Percentiles rank a stretch among this genome's conserved stretches.
Conservation (phyloP, 1,140 invertebrate genomes). For the Orussus abietinus region DNA sequence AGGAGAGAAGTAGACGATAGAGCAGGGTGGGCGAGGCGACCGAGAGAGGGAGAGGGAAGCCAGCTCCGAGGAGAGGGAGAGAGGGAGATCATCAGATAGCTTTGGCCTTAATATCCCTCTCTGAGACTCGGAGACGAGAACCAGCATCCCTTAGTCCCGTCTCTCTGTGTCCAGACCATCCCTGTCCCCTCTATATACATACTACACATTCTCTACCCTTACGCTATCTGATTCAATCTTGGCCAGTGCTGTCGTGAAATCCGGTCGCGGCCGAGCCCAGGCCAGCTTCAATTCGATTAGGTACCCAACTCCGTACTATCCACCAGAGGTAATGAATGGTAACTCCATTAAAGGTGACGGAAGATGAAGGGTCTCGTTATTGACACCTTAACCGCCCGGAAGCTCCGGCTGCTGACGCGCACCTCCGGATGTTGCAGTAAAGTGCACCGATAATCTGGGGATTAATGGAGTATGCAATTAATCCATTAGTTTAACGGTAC, state of each 20-base stretch:
- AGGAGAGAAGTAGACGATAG: slow-evolving; percentile 6
- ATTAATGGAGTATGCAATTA: too few relatives aligned
- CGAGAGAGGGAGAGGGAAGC: neutral
- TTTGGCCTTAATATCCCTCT: slow-evolving; percentile 29
- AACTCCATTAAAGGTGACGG: too few relatives aligned
- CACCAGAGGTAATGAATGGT: too few relatives aligned
- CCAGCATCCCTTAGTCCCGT: slow-evolving; percentile 12
- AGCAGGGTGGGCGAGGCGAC: slow-evolving; percentile 2
- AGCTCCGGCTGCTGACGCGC: too few relatives aligned
- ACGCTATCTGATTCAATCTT: slow-evolving; percentile 3
- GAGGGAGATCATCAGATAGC: slow-evolving; percentile 26
- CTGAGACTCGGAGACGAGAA: slow-evolving; percentile 21
- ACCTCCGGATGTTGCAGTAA: too few relatives aligned
- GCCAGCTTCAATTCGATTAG: neutral
- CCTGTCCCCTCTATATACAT: neutral
- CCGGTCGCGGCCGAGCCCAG: neutral
- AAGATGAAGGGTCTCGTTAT: too few relatives aligned
- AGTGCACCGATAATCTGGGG: too few relatives aligned
- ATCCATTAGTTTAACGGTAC: too few relatives aligned
- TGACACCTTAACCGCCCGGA: too few relatives aligned
- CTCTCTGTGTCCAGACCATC: neutral
- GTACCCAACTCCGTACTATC: neutral
- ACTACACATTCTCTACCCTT: neutral
- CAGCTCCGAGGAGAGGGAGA: neutral
- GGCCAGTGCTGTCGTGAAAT: neutral